phyloP scores from a whole-genome alignment of 2,888 invertebrate species.

The Acronicta psi region DNA sequence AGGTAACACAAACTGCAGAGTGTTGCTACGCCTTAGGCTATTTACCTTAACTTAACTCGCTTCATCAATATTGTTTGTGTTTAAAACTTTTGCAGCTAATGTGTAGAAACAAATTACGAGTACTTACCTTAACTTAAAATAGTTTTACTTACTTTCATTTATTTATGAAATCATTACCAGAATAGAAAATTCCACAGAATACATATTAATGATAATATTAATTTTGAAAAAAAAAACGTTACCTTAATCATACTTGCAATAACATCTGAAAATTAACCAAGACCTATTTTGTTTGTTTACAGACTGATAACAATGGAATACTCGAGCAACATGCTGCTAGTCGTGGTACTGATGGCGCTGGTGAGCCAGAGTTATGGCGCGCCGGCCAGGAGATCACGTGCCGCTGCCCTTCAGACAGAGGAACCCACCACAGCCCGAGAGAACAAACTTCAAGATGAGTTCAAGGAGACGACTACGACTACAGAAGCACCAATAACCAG shows the following conservation, averaged over 20 bases:
- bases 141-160: too few species aligned
- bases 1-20: conserved; percentile 20
- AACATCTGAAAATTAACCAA: neutral
- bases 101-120: too few species aligned
- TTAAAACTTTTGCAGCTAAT: conserved; percentile 1
- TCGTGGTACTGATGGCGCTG: conserved; percentile 69
- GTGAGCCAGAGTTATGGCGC: conserved; percentile 70
- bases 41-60: neutral
- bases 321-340: conserved; percentile 66
- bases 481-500: conserved; percentile 69
- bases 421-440: conserved; percentile 65
- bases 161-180: too few species aligned
- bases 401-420: conserved; percentile 66
- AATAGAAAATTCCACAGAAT: too few species aligned
- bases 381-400: conserved; percentile 78
- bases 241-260: too few species aligned
- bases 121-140: too few species aligned
- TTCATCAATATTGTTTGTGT: neutral
- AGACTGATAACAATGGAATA: conserved; percentile 75
- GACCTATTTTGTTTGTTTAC: conserved; percentile 63
- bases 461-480: conserved; percentile 76
- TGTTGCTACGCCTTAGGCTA: conserved; percentile 22
- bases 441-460: conserved; percentile 79
- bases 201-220: too few species aligned
- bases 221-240: too few species aligned